phyloP scores from a whole-genome alignment of 2,888 invertebrate species.

The Volucella inanis region DNA sequence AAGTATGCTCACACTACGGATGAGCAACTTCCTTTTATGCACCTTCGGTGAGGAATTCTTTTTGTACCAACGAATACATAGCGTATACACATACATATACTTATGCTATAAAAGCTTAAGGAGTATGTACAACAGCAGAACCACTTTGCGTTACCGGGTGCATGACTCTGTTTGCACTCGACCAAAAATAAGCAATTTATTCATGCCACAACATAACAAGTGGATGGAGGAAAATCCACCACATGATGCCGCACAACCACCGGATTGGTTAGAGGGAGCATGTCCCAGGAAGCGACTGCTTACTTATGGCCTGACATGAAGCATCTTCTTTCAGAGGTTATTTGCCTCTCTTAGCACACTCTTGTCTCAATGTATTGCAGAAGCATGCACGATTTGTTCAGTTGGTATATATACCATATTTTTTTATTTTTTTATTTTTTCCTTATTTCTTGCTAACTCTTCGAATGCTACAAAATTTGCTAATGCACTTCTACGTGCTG shows the following conservation, averaged over 20 bases:
- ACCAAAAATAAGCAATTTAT: slow-evolving; percentile 73
- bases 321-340: slow-evolving; percentile 65
- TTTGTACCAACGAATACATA: slow-evolving; percentile 11
- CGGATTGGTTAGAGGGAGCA: slow-evolving; percentile 41
- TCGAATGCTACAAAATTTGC: slow-evolving; percentile 36
- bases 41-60: slow-evolving; percentile 41
- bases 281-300: slow-evolving; percentile 60
- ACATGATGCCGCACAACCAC: slow-evolving; percentile 17
- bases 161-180: slow-evolving; percentile 58
- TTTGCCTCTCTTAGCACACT: slow-evolving; percentile 57
- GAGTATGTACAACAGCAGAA: slow-evolving; percentile 10
- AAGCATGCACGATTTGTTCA: slow-evolving; percentile 56
- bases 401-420: not conserved
- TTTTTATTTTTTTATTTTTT: slow-evolving; percentile 5
- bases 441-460: slow-evolving; percentile 11
- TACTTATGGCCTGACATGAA: slow-evolving; percentile 64
- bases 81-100: not conserved
- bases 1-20: slow-evolving; percentile 50
- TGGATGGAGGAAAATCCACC: slow-evolving; percentile 60
- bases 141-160: not conserved
- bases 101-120: slow-evolving; percentile 1
- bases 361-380: slow-evolving; percentile 40
- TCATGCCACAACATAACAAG: slow-evolving; percentile 69
- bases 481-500: slow-evolving; percentile 67
- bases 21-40: slow-evolving; percentile 65